Base-by-base conservation (phyloP, 2,888 invertebrate species). In the Proisotoma minuta region DNA sequence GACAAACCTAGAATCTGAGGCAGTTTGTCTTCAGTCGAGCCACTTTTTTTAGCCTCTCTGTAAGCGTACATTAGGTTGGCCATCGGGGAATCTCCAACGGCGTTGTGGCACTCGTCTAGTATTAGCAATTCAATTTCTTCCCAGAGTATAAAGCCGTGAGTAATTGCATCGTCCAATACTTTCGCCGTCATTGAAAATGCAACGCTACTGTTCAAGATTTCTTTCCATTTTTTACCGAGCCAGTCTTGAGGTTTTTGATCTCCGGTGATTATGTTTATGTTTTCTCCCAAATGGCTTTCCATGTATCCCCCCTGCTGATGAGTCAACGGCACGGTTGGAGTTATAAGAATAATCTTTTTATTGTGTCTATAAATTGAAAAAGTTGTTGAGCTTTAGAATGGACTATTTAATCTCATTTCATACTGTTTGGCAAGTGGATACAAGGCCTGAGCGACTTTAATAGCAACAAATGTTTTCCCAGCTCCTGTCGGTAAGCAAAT, bases 91-190 rank as follows among this genome's bases (percentile, higher is more conserved):
- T 85, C 83, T 20, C 84, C 84, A 0, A 88, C 87, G 0, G 87
- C 92, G 75, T 89, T 87, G 76, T 99, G 98, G 74, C 98, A 98
- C 77, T 99, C 98, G 77, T 99, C 98, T 75, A 98, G 86, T 4
- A 43, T 4, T n/a, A 43, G 18, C 5, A 50, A 4, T 5, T 20
- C 18, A 4, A 50, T n/a, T 5, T 22, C n/a, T 24, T 8, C 26
- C 50, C 50, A 50, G 3, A 5, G 18, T 22, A 50, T 23, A 23
- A 5, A n/a, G 10, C 22, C 23, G 3, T n/a, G 50, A 4, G 5
- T 5, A 8, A 50, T 23, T 4, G 50, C 50, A 22, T 50, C 22
- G 5, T 3, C 5, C 3, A 50, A 15, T 5, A 50, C n/a, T 50
- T 50, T 20, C 12, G 5, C 23, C 26, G 50, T 50, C 50, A 50